These are phyloP conservation scores for Dallia pectoralis DNA, from an alignment of 2,797 vertebrate genomes.

Conservation along the genomic window DNA sequence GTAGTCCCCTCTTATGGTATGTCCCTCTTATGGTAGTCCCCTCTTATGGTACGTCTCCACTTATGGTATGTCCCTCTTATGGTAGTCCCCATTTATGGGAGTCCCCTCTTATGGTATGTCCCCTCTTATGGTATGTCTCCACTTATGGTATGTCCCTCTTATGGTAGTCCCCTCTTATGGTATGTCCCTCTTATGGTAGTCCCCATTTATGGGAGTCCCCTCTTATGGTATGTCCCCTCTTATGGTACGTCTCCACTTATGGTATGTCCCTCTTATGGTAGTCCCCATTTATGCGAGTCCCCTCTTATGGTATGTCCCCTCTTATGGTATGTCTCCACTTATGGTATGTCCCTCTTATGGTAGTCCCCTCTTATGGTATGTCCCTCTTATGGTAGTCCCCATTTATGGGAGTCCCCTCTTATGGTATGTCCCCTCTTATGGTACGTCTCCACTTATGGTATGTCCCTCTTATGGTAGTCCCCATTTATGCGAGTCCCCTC, in stretches of 20 bases:
- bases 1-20: too few relatives aligned
- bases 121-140: not conserved
- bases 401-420: too few relatives aligned
- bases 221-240: slow-evolving; percentile 13
- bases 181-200: slow-evolving; percentile 8
- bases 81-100: too few relatives aligned
- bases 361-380: slow-evolving; percentile 9
- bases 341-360: slow-evolving; percentile 13
- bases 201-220: too few relatives aligned
- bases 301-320: slow-evolving; percentile 11
- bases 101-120: slow-evolving; percentile 11
- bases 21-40: slow-evolving; percentile 12
- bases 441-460: slow-evolving; percentile 4
- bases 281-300: too few relatives aligned
- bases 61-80: slow-evolving; percentile 14
- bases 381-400: too few relatives aligned
- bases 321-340: not conserved
- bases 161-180: slow-evolving; percentile 5
- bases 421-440: slow-evolving; percentile 13
- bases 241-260: not conserved
- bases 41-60: not conserved
- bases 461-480: too few relatives aligned
- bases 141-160: slow-evolving; percentile 16
- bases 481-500: too few relatives aligned
- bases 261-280: slow-evolving; percentile 12